phyloP scores from a whole-genome alignment of 2,888 invertebrate genomes.

The Linnaemya vulpina region DNA sequence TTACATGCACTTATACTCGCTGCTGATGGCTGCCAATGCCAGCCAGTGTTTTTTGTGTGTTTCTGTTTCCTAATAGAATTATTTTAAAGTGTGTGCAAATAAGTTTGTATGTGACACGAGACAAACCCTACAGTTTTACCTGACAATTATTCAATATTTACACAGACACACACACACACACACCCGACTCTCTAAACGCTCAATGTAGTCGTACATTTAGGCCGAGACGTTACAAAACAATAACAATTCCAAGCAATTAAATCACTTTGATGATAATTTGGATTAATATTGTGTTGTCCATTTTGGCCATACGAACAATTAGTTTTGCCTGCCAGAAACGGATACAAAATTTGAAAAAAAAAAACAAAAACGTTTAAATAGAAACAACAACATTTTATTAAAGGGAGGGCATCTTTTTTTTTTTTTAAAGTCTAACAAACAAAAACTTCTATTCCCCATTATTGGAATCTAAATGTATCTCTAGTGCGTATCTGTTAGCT shows the following conservation, averaged over 20 bases:
- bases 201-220: conserved; percentile 13
- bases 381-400: conserved; percentile 41
- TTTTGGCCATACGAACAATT: conserved; percentile 79
- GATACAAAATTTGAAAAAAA: conserved; percentile 1
- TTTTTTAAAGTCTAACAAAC: conserved; percentile 30
- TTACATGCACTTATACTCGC: conserved; percentile 1
- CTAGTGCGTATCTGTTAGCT: conserved; percentile 52
- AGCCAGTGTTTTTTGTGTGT: conserved; percentile 1
- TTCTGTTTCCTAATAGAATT: conserved; percentile 29
- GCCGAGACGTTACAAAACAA: conserved; percentile 65
- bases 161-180: background rate
- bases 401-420: background rate
- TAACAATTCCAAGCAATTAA: conserved; percentile 83
- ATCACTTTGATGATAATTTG: conserved; percentile 84
- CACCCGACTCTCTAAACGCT: background rate
- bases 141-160: conserved; percentile 62
- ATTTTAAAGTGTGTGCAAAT: conserved; percentile 34
- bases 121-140: conserved; percentile 33
- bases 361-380: background rate
- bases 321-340: conserved; percentile 76
- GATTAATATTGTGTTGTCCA: conserved; percentile 83
- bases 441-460: conserved; percentile 9
- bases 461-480: conserved; percentile 20
- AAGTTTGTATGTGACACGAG: conserved; percentile 18
- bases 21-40: conserved; percentile 6